phyloP scores from a whole-genome alignment of 2,113 vertebrate species.

The Orthochromis indermauri region DNA sequence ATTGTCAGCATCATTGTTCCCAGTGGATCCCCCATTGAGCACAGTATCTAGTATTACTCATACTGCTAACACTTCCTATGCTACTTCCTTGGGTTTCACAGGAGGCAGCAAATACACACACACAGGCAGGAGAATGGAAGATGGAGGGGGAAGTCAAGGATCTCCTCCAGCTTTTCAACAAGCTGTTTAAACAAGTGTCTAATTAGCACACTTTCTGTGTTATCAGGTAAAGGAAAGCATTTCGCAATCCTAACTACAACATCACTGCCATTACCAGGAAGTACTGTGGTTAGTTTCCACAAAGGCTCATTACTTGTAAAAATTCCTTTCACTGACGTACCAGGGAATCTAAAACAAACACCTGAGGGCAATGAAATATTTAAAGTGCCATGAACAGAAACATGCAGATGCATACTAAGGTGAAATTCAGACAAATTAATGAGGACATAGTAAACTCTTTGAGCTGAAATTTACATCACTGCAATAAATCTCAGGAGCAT shows the following conservation, averaged over 20 bases:
- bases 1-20: slow-evolving; percentile 53
- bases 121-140: not conserved
- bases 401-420: not conserved
- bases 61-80: slow-evolving; percentile 48
- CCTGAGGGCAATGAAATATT: not conserved
- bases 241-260: not conserved
- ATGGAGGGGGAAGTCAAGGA: slow-evolving; percentile 19
- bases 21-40: slow-evolving; percentile 51
- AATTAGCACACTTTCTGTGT: not conserved
- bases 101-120: not conserved
- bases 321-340: not conserved
- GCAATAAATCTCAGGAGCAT: not conserved
- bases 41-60: slow-evolving; percentile 35
- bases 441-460: not conserved
- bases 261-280: not conserved
- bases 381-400: not conserved
- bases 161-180: slow-evolving; percentile 12
- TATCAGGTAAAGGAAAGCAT: not conserved
- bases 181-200: not conserved
- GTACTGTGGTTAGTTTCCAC: not conserved
- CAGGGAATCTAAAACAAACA: not conserved
- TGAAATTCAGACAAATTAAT: not conserved
- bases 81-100: slow-evolving; percentile 52
- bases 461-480: not conserved
- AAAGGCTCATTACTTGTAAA: not conserved